Percentiles rank a stretch among this genome's conserved stretches.
phyloP scores from a whole-genome alignment of 2,888 invertebrate genomes.

The Agrotis puta region DNA sequence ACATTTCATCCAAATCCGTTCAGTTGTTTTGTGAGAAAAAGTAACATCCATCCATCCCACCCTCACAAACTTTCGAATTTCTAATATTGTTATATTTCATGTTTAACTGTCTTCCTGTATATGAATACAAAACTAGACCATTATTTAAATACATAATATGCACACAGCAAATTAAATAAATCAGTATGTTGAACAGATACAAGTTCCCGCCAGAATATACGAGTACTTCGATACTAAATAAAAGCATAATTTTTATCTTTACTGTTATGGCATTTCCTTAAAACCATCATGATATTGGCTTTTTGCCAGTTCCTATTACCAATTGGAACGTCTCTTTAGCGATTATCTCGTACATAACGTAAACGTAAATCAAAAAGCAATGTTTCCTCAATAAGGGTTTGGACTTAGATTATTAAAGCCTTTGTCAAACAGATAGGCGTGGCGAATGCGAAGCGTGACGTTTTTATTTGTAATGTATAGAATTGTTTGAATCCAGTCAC shows the following conservation, averaged over 20 bases:
- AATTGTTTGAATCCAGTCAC: too few species aligned
- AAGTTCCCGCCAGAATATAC: constrained; percentile 3
- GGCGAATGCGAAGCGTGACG: too few species aligned
- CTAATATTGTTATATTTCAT: too few species aligned
- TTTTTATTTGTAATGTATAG: too few species aligned
- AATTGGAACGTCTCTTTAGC: background rate
- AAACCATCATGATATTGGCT: background rate
- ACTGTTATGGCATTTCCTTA: constrained; percentile 14
- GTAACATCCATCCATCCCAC: too few species aligned
- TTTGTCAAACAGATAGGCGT: too few species aligned
- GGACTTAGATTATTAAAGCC: background rate
- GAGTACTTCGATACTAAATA: constrained; percentile 21
- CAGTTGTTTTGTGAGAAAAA: too few species aligned
- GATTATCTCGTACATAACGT: constrained; percentile 17
- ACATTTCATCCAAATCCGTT: too few species aligned
- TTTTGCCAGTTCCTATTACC: constrained; percentile 12
- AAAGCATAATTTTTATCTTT: constrained; percentile 15
- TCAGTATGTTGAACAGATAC: background rate
- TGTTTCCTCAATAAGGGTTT: background rate
- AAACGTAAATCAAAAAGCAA: background rate
- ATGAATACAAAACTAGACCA: background rate
- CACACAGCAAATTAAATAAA: constrained; percentile 26
- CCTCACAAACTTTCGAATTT: too few species aligned
- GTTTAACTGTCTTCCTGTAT: background rate
- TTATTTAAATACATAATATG: constrained; percentile 1